Evolutionary conservation across 1,140 invertebrate species (phyloP), one percentile per base, ranked within the genome.

Genomic region (Rhyacophila brunnea): DNA sequence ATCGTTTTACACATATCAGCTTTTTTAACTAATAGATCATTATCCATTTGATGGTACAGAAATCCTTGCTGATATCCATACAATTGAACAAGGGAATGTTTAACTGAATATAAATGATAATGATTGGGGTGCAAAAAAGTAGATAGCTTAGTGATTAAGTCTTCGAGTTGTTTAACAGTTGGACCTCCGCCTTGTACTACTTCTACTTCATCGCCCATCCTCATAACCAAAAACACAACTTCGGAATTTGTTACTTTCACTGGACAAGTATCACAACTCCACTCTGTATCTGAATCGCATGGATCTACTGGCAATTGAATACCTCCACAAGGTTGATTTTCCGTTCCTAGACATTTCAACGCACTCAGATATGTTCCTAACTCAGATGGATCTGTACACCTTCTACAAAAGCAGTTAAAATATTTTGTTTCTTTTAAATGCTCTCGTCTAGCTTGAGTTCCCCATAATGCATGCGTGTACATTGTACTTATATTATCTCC

Each of bases 381-480:
- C 71, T 93, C 91, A 0, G 88, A 90, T 13, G 88, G 85, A 74
- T 93, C 90, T 1, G 73, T 69, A 61, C 91, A 93, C 61, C 91
- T 82, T 32, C 75, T 59, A 70, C 91, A 93, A 53, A 74, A 73
- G 58, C 91, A 93, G 3, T 75, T 71, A 64, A 94, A 93, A 68
- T 92, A 92, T 74, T 94, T 94, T 0, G 87, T 90, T 45, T 87
- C 81, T 40, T 81, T 80, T 2, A 95, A 75, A 80, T 93, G 91
- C 65, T 90, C 85, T 53, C 87, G 80, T 62, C 92, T 79, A 11
- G 85, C 83, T 66, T 86, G 84, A 0, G 91, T 94, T 1, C 89
- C 87, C 90, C 90, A 92, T 46, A 94, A 73, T 2, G 88, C 88
- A 68, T 93, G 91, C 1, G 90, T 91, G 60, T 94, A 92, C 80